These are phyloP conservation scores for Diadophis punctatus DNA, from an alignment of 2,113 vertebrate species.

Conservation along the genomic window DNA sequence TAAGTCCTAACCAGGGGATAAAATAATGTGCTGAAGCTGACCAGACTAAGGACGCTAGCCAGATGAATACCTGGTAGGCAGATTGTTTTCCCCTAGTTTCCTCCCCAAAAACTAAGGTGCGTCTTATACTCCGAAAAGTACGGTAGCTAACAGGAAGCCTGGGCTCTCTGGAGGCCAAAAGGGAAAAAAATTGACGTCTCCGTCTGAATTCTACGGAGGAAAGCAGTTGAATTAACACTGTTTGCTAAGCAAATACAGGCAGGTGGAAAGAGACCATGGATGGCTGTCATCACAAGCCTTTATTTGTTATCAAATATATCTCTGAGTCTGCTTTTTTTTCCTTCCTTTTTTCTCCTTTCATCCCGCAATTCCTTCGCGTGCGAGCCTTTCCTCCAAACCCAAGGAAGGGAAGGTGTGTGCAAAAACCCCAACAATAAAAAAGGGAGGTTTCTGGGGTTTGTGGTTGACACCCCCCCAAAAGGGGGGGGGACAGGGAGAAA, in stretches of 20 bases:
- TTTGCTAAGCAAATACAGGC: conserved; percentile 70
- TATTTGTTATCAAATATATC: conserved; percentile 65
- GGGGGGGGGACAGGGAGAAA: neutral
- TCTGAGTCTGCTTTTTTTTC: conserved; percentile 26
- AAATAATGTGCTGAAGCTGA: too few species aligned
- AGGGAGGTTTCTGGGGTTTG: neutral
- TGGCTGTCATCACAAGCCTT: conserved; percentile 54
- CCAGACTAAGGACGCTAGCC: too few species aligned
- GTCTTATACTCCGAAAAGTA: too few species aligned
- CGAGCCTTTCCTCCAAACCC: neutral
- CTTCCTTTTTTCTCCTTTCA: neutral
- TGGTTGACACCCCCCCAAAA: neutral
- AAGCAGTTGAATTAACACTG: conserved; percentile 63
- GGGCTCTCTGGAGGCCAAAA: neutral
- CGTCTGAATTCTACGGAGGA: conserved; percentile 20
- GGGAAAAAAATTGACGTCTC: conserved; percentile 41
- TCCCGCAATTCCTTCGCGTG: neutral
- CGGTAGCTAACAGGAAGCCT: neutral
- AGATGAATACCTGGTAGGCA: too few species aligned
- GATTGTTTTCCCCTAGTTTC: too few species aligned
- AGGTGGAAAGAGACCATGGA: conserved; percentile 47
- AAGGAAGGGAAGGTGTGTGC: neutral
- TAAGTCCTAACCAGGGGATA: too few species aligned
- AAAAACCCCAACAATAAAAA: neutral
- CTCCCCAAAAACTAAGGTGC: too few species aligned